phyloP scores from a whole-genome alignment of 2,797 vertebrate species.

The Scolopax rusticola region DNA sequence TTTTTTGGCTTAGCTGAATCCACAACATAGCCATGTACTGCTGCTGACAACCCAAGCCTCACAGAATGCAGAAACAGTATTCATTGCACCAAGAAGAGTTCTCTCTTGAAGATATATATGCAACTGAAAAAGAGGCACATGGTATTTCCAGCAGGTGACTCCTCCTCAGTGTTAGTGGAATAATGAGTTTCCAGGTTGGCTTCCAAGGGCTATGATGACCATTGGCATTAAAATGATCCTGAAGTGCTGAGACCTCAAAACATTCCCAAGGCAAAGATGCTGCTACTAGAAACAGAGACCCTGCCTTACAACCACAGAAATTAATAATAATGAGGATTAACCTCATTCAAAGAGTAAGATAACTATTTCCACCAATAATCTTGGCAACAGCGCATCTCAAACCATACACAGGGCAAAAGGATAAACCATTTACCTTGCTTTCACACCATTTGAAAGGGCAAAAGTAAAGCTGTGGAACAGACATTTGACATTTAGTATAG shows the following conservation, averaged over 20 bases:
- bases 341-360: neutral
- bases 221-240: neutral
- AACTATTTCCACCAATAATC: neutral
- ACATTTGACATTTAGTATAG: neutral
- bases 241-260: fast-evolving
- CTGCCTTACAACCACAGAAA: neutral
- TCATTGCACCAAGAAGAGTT: neutral
- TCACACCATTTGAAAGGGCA: neutral
- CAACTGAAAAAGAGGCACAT: neutral
- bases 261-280: neutral
- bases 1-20: neutral
- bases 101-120: neutral
- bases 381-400: neutral
- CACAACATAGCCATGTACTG: neutral
- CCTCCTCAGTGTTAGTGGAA: fast-evolving
- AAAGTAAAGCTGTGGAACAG: neutral
- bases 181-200: fast-evolving
- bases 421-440: neutral
- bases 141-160: neutral
- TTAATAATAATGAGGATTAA: neutral
- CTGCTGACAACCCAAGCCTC: neutral
- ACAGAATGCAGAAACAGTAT: fast-evolving
- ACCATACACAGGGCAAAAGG: neutral
- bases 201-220: fast-evolving
- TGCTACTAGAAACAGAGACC: fast-evolving